Percentiles rank a stretch among this genome's conserved stretches.
These are phyloP conservation scores for Oscheius myriophilus DNA, from an alignment of 2,888 invertebrate genomes.

Conservation along the genomic window DNA sequence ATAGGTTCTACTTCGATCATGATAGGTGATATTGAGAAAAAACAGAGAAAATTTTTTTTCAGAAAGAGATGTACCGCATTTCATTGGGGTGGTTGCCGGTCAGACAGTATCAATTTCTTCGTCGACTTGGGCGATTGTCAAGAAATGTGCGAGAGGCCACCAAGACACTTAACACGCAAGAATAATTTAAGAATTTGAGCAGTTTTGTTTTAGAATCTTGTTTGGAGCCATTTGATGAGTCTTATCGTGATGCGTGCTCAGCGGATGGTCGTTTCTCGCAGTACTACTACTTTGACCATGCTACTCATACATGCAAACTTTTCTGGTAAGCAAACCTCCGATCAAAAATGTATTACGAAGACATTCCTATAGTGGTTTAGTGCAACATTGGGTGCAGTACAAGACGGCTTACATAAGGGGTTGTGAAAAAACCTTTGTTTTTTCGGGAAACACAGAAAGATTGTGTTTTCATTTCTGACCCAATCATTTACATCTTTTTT, in stretches of 20 bases:
- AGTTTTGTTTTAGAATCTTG: conserved; percentile 56
- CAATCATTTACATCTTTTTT: too few relatives aligned
- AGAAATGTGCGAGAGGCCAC: conserved; percentile 57
- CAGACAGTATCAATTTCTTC: conserved; percentile 60
- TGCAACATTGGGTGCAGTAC: too few relatives aligned
- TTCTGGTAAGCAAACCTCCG: conserved; percentile 61
- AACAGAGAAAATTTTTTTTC: not conserved
- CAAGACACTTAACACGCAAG: conserved; percentile 52
- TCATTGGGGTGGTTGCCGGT: conserved; percentile 65
- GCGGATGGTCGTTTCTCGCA: conserved; percentile 46
- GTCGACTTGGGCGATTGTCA: conserved; percentile 49
- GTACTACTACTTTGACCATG: conserved; percentile 64
- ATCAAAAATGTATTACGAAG: too few relatives aligned
- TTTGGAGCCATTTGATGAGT: conserved; percentile 56
- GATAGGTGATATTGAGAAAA: conserved; percentile 15
- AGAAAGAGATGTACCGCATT: conserved; percentile 59
- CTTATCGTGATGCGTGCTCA: conserved; percentile 43
- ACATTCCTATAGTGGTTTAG: too few relatives aligned
- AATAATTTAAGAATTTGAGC: not conserved
- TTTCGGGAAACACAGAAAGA: too few relatives aligned
- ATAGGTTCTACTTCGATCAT: conserved; percentile 65
- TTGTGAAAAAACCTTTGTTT: too few relatives aligned
- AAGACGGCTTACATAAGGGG: too few relatives aligned
- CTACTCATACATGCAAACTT: conserved; percentile 57
- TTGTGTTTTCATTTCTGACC: too few relatives aligned